Evolutionary conservation across 2,888 invertebrate genomes (phyloP).

Genomic region (Spilarctia lutea): DNA sequence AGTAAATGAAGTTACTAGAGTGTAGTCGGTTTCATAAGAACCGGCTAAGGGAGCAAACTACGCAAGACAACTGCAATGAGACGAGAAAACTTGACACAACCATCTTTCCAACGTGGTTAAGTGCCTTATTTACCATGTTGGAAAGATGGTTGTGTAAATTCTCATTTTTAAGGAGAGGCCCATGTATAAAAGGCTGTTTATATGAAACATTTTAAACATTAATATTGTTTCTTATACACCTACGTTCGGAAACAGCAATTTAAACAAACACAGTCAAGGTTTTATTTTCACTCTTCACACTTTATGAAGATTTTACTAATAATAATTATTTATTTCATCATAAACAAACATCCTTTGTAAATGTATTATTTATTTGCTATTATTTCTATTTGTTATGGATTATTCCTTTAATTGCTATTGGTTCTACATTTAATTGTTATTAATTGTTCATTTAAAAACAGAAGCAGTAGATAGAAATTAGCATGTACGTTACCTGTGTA

Average conservation of each 20-base stretch:
- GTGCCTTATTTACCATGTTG: no score
- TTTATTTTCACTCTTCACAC: neutral
- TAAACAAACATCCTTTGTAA: neutral
- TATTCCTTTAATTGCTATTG: neutral
- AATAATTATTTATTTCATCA: neutral
- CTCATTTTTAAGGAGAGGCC: no score
- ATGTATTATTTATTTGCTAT: neutral
- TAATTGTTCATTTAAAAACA: conserved; percentile 1
- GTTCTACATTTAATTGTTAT: neutral
- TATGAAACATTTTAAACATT: neutral
- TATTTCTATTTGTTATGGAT: neutral
- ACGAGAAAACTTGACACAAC: no score
- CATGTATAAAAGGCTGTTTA: no score
- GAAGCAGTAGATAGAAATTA: neutral
- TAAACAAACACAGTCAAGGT: neutral
- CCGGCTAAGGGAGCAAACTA: no score
- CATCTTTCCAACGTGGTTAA: no score
- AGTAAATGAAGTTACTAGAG: no score
- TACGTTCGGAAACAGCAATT: neutral
- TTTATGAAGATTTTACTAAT: no score
- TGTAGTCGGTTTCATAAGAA: no score
- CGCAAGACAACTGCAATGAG: no score
- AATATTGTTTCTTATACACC: neutral
- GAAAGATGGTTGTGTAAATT: no score
- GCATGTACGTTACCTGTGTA: neutral